Base-by-base conservation (phyloP, 2,888 invertebrate genomes). In the Caenorhabditis sp. region DNA sequence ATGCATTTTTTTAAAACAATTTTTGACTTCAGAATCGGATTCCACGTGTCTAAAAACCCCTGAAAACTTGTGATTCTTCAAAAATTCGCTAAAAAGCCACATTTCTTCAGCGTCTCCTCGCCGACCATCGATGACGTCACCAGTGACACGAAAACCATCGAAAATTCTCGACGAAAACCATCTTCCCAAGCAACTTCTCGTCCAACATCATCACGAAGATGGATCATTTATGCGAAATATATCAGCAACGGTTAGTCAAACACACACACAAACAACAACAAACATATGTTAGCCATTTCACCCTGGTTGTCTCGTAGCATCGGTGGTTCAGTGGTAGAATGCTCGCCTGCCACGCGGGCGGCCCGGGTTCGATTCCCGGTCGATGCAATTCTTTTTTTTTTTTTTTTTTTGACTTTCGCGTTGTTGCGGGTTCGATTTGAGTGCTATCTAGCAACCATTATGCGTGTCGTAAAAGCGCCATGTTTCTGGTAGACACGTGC, bases 271-370 rank as follows among this genome's bases (percentile, higher is more conserved):
- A 31, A 31, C 5, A 31, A 4, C 31, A 31, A 31, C 31, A 31
- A 31, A 31, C 31, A 50, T 50, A 5, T 50, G 4, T 61, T 58
- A 23, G 26, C 60, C 20, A 56, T 21, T 49, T 27, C 52, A 23
- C 26, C 20, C 20, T 49, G 52, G 56, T 63, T 59, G 63, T 53
- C 63, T 50, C 20, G 17, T 50, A 3, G 17, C 20, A 50, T n/a
- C 17, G 17, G 17, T 50, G 17, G 20, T n/a, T 50, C 20, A 20
- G 20, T n/a, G 17, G 50, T 50, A 50, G 20, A n/a, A 20, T 20
- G 20, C 17, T n/a, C 84, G 84, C 84, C 84, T 84, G 83, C 84
- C 84, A 84, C 84, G 84, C 84, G 83, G 82, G 81, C 83, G 84
- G 73, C 80, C 84, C 79, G 83, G 82, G 81, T 85, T 84, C 83